Evolutionary conservation across 2,888 invertebrate species (phyloP), one percentile per base, ranked within the genome.

Genomic region (Mycalesis mineus): DNA sequence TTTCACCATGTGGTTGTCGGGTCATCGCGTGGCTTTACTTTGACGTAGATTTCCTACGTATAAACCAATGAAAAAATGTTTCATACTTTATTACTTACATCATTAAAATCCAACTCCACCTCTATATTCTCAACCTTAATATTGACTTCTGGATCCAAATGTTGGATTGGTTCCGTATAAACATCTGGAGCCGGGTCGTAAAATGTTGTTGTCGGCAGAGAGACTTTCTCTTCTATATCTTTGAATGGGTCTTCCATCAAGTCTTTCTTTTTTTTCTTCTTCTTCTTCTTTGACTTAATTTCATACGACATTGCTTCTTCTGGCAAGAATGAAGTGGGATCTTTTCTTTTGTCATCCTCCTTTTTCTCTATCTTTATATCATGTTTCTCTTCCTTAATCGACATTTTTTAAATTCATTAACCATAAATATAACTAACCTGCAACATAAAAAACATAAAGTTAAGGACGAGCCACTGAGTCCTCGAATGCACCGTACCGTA

Each of bases 91-190:
- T 39, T 60, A 80, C 84, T 80, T 68, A 89, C 88, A 75, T 88
- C 87, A 76, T 85, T 80, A 68, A 84, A 83, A 75, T 88, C 85
- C 63, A 88, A 69, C 54, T 84, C 84, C 1, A 88, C 87, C 65
- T 89, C 87, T 62, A 89, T 88, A 68, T 86, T 81, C 62, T 89
- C 88, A 11, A 81, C 88, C 66, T 89, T 89, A 11, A 88, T 87
- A 60, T 72, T 80, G 22, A 88, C 82, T 62, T 88, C 88, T 0
- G 88, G 82, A 53, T 88, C 87, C 40, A 88, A 66, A 7, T 22
- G 22, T 2, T 22, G 22, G 22, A 68, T 59, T 47, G 70, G 51
- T 62, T 62, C 59, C 56, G 65, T 15, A 7, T 55, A 49, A 1
- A 22, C 14, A 4, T 65, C 63, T 7, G 42, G n/a, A 6, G 37